Conservation (phyloP, 2,113 vertebrate genomes). For the Nansenia antarctica region DNA sequence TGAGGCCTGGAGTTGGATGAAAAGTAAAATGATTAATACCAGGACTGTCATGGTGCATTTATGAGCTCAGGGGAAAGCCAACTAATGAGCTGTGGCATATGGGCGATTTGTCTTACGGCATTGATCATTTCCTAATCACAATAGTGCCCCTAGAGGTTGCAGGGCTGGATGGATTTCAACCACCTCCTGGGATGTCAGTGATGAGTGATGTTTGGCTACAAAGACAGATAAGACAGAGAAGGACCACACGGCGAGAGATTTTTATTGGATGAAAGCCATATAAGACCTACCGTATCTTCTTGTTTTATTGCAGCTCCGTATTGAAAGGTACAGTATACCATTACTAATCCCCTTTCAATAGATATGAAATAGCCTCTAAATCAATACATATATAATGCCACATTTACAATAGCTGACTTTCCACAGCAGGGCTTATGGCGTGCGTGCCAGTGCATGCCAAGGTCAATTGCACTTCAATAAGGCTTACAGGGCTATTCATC, state of each 20-base stretch:
- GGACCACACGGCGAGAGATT: neutral
- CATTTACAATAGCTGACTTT: no score
- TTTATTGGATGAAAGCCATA: constrained; percentile 12
- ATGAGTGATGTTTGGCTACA: constrained; percentile 22
- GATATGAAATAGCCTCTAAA: neutral
- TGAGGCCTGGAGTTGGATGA: no score
- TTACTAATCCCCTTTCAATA: neutral
- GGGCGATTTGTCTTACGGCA: constrained; percentile 53
- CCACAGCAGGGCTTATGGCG: no score
- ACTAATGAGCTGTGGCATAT: constrained; percentile 58
- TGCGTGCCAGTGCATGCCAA: no score
- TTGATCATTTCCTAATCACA: constrained; percentile 68
- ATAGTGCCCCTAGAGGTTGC: constrained; percentile 19
- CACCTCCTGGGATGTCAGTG: constrained; percentile 11
- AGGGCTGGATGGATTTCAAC: constrained; percentile 24
- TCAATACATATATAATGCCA: constrained; percentile 8
- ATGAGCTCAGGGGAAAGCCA: constrained; percentile 42
- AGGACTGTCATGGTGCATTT: constrained; percentile 45
- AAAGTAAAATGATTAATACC: constrained; percentile 53
- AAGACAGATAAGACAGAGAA: neutral
- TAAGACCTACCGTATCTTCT: no score
- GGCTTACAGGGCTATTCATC: no score
- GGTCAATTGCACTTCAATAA: no score
- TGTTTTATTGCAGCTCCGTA: constrained; percentile 9
- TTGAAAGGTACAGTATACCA: neutral